phyloP scores from a whole-genome alignment of 2,888 invertebrate species.

The Monopis laevigella region DNA sequence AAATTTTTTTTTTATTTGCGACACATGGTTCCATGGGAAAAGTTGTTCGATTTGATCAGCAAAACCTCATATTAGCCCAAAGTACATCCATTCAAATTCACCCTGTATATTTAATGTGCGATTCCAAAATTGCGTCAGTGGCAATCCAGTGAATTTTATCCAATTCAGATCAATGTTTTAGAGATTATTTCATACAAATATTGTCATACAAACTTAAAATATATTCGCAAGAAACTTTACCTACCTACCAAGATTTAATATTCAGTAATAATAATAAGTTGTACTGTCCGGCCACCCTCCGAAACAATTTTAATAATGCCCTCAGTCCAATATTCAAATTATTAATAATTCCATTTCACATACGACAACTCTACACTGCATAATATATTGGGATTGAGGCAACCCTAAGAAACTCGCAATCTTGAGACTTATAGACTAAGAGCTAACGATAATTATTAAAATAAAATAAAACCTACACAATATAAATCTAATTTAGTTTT shows the following conservation, averaged over 20 bases:
- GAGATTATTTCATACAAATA: not conserved
- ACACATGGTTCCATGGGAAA: too few relatives aligned
- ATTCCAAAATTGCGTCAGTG: too few relatives aligned
- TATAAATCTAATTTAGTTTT: too few relatives aligned
- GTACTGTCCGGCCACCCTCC: constrained; percentile 6
- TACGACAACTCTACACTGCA: constrained; percentile 45
- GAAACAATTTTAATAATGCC: constrained; percentile 5
- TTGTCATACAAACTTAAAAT: not conserved
- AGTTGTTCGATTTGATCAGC: too few relatives aligned
- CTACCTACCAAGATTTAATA: not conserved
- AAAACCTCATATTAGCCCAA: too few relatives aligned
- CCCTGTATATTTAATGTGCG: too few relatives aligned
- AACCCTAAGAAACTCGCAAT: constrained; percentile 38
- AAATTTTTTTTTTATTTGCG: too few relatives aligned
- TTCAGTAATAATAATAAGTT: not conserved
- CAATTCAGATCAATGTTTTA: not conserved
- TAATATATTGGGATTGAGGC: constrained; percentile 27
- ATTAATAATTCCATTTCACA: constrained; percentile 64
- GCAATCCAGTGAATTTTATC: too few relatives aligned
- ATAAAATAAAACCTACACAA: too few relatives aligned
- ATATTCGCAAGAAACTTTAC: not conserved
- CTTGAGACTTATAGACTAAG: constrained; percentile 46
- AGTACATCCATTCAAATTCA: too few relatives aligned
- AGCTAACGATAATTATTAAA: constrained; percentile 28
- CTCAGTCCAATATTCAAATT: constrained; percentile 22